phyloP scores from a whole-genome alignment of 1,140 invertebrate genomes.

The Micrasema longulum region DNA sequence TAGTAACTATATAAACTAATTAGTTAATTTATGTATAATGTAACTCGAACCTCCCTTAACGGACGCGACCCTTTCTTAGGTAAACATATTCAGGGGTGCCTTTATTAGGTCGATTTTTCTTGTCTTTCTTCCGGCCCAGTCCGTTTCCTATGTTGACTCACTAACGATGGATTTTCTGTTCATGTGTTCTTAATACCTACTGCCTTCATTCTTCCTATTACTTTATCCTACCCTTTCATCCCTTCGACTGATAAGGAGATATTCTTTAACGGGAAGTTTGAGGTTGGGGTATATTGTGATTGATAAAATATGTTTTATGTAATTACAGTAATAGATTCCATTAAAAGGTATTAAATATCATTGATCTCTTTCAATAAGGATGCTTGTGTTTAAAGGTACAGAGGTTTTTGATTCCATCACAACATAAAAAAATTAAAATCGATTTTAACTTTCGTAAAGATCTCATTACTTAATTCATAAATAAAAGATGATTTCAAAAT shows the following conservation, averaged over 20 bases:
- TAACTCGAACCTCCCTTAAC: slow-evolving; percentile 20
- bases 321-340: too few species aligned
- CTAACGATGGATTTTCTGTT: slow-evolving; percentile 43
- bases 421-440: too few species aligned
- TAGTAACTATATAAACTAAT: too few species aligned
- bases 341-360: too few species aligned
- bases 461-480: too few species aligned
- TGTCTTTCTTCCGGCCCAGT: slow-evolving; percentile 44
- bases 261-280: slow-evolving; percentile 1
- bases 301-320: not conserved
- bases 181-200: slow-evolving; percentile 4
- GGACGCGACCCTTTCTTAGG: slow-evolving; percentile 30
- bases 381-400: too few species aligned
- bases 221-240: not conserved
- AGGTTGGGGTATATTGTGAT: not conserved
- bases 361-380: too few species aligned
- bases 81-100: slow-evolving; percentile 42
- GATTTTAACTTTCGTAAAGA: too few species aligned
- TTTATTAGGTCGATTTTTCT: slow-evolving; percentile 53
- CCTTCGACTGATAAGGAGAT: slow-evolving; percentile 22
- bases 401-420: too few species aligned
- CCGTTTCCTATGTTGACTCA: slow-evolving; percentile 51
- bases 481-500: too few species aligned
- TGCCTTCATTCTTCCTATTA: not conserved
- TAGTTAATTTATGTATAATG: not conserved